Evolutionary conservation across 1,140 invertebrate species (phyloP).

Genomic region (Drosophila ironensis): DNA sequence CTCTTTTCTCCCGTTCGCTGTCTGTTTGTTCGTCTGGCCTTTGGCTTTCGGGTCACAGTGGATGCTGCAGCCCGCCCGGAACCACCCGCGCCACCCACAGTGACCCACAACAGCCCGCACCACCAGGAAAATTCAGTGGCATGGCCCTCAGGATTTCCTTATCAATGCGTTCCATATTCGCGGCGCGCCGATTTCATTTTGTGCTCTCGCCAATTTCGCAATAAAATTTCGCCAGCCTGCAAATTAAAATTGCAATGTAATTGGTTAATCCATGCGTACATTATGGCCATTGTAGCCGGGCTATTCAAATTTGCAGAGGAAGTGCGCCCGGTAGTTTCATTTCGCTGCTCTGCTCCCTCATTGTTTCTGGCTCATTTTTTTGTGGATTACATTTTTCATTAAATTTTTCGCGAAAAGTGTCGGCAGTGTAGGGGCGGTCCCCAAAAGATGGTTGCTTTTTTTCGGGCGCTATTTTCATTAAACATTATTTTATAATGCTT

Average conservation of each 20-base stretch:
- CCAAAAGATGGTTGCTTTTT: too few species aligned
- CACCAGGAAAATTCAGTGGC: not conserved
- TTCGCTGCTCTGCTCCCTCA: slow-evolving; percentile 13
- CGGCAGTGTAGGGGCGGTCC: not conserved
- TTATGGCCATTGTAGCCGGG: slow-evolving; percentile 59
- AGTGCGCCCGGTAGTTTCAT: slow-evolving; percentile 51
- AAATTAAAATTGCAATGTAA: slow-evolving; percentile 82
- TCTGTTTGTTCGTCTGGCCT: slow-evolving; percentile 8
- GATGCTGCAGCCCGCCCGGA: not conserved
- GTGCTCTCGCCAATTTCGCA: slow-evolving; percentile 69
- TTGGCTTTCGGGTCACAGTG: slow-evolving; percentile 19
- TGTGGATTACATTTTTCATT: slow-evolving; percentile 43
- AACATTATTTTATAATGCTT: too few species aligned
- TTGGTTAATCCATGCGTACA: slow-evolving; percentile 81
- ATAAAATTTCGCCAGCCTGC: slow-evolving; percentile 80
- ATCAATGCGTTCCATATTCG: slow-evolving; percentile 79
- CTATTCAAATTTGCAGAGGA: slow-evolving; percentile 51
- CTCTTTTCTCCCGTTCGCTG: slow-evolving; percentile 1
- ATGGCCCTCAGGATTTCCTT: slow-evolving; percentile 67
- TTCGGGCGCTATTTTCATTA: too few species aligned
- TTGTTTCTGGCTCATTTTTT: slow-evolving; percentile 36
- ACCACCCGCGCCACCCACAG: not conserved
- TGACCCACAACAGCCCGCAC: not conserved
- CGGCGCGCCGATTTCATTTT: slow-evolving; percentile 67
- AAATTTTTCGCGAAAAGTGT: slow-evolving; percentile 11